phyloP scores from a whole-genome alignment of 1,140 invertebrate genomes.

The Calephelis virginiensis region DNA sequence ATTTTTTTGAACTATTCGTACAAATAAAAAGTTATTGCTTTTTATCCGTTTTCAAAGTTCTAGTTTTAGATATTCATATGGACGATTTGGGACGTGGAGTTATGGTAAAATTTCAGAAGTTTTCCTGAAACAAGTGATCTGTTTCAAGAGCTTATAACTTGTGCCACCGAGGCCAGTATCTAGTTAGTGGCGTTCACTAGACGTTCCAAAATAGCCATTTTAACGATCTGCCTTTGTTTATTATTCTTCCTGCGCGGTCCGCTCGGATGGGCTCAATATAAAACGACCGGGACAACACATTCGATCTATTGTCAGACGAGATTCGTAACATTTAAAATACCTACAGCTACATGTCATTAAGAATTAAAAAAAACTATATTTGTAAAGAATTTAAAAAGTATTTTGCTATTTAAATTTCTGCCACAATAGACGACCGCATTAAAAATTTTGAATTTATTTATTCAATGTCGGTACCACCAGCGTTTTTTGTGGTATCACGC shows the following conservation, averaged over 20 bases:
- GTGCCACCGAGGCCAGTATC: conserved; percentile 28
- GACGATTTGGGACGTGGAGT: background rate
- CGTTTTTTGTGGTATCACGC: no score
- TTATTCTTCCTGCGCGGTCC: conserved; percentile 51
- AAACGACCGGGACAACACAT: conserved; percentile 32
- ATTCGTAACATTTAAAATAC: background rate
- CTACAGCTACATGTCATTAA: background rate
- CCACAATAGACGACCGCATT: no score
- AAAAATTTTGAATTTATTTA: no score
- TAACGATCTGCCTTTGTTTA: conserved; percentile 69
- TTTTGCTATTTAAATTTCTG: no score
- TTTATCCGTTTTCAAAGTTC: no score
- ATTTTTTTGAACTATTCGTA: no score
- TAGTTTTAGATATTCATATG: no score
- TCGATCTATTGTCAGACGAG: conserved; percentile 36
- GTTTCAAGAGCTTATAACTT: conserved; percentile 15
- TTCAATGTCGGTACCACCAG: no score
- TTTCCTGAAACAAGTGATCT: background rate
- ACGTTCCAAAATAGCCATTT: conserved; percentile 67
- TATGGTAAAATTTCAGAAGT: background rate
- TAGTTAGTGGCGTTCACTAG: conserved; percentile 45
- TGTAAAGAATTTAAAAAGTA: no score
- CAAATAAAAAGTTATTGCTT: no score
- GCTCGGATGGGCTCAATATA: conserved; percentile 25
- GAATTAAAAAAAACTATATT: no score